Evolutionary conservation across 2,888 invertebrate species (phyloP).

Genomic region (Iselma pallidipennis): DNA sequence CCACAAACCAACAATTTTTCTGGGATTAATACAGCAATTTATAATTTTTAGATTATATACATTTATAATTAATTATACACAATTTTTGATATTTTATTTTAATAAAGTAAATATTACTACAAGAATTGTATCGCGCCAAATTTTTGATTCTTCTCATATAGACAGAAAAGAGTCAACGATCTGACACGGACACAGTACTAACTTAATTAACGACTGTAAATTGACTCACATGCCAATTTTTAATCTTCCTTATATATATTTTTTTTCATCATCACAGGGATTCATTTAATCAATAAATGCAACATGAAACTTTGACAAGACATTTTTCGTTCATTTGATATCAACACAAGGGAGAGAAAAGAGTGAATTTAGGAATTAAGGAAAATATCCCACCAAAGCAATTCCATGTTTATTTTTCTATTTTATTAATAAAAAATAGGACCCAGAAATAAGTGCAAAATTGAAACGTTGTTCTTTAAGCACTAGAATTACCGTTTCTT

Average conservation of each 20-base stretch:
- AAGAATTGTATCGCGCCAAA: background rate
- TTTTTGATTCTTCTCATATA: background rate
- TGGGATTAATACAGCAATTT: conserved; percentile 37
- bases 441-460: conserved; percentile 20
- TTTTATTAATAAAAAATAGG: conserved; percentile 16
- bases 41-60: conserved; percentile 39
- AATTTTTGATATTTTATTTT: background rate
- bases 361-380: background rate
- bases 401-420: background rate
- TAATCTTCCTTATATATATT: conserved; percentile 29
- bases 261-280: conserved; percentile 48
- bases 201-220: conserved; percentile 21
- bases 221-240: conserved; percentile 30
- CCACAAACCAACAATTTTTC: background rate
- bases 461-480: conserved; percentile 14
- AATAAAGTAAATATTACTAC: background rate
- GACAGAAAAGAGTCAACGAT: conserved; percentile 28
- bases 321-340: background rate
- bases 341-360: conserved; percentile 9
- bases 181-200: conserved; percentile 24
- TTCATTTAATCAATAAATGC: conserved; percentile 41
- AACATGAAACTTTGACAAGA: conserved; percentile 22
- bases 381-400: conserved; percentile 1
- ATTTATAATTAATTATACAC: conserved; percentile 20
- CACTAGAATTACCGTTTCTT: conserved; percentile 13